Conservation (phyloP, 2,113 vertebrate species). For the Corythoichthys haematopterus region DNA sequence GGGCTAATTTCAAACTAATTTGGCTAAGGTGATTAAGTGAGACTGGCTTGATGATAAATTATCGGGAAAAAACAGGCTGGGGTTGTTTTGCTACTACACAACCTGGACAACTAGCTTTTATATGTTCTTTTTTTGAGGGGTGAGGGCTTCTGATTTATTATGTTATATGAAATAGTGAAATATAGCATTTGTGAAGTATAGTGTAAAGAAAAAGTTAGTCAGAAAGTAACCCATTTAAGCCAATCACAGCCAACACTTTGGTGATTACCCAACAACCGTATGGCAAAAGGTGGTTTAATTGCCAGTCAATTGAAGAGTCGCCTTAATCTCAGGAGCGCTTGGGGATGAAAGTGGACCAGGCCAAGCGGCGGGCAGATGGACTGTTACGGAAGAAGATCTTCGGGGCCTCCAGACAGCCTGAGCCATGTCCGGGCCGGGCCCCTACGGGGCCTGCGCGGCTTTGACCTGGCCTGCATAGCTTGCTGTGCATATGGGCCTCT, state of each 20-base stretch:
- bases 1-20: conserved; percentile 68
- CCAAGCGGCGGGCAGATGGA: conserved; percentile 52
- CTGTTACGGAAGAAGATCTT: conserved; percentile 50
- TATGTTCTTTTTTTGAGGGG: too few species aligned
- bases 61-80: conserved; percentile 33
- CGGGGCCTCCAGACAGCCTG: conserved; percentile 45
- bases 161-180: neutral
- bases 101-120: too few species aligned
- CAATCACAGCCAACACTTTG: conserved; percentile 14
- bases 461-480: conserved; percentile 22
- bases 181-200: neutral
- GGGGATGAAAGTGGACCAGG: conserved; percentile 64
- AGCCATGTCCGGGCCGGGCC: conserved; percentile 35
- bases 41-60: conserved; percentile 51
- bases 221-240: neutral
- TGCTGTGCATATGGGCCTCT: conserved; percentile 45
- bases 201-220: neutral
- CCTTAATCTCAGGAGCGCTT: conserved; percentile 31
- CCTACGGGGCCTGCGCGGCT: conserved; percentile 15
- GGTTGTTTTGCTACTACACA: too few species aligned
- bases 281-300: conserved; percentile 34
- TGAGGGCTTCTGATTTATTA: neutral
- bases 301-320: conserved; percentile 17
- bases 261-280: conserved; percentile 36
- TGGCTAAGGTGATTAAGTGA: conserved; percentile 65